Evolutionary conservation across 2,888 invertebrate genomes (phyloP).

Genomic region (Pseudococcus longispinus): DNA sequence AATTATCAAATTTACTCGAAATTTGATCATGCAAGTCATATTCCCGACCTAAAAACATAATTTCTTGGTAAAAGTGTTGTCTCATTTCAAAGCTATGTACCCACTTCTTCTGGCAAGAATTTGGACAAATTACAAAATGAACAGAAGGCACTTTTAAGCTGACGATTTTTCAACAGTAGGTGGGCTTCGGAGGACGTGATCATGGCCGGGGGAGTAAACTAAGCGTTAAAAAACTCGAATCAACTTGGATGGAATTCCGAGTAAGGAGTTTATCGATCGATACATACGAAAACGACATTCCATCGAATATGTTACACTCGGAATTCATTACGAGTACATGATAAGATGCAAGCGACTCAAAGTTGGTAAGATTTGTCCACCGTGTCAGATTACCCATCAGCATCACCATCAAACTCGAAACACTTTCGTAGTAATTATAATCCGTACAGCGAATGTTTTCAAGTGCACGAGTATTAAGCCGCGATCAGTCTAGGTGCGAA

Average conservation of each 20-base stretch:
- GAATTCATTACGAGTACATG: neutral
- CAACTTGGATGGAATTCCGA: neutral
- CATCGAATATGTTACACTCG: slow-evolving; percentile 40
- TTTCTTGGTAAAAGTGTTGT: neutral
- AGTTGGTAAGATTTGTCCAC: slow-evolving; percentile 8
- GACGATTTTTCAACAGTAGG: neutral
- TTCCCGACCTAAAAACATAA: neutral
- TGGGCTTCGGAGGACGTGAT: neutral
- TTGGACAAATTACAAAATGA: neutral
- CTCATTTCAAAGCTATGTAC: neutral
- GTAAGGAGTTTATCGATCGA: neutral
- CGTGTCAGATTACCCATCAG: slow-evolving; percentile 12
- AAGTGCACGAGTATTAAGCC: neutral
- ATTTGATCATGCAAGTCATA: neutral
- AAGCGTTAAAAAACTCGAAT: neutral
- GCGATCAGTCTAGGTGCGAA: neutral
- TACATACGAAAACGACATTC: slow-evolving; percentile 14
- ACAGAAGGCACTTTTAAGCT: neutral
- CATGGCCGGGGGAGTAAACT: neutral
- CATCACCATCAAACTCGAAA: neutral
- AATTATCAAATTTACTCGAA: too few relatives aligned
- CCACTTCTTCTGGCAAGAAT: neutral
- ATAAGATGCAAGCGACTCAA: neutral
- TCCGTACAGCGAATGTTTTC: neutral
- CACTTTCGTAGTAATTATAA: neutral